These are phyloP conservation scores for Xestia sexstrigata DNA, from an alignment of 2,888 invertebrate species.

Conservation along the genomic window DNA sequence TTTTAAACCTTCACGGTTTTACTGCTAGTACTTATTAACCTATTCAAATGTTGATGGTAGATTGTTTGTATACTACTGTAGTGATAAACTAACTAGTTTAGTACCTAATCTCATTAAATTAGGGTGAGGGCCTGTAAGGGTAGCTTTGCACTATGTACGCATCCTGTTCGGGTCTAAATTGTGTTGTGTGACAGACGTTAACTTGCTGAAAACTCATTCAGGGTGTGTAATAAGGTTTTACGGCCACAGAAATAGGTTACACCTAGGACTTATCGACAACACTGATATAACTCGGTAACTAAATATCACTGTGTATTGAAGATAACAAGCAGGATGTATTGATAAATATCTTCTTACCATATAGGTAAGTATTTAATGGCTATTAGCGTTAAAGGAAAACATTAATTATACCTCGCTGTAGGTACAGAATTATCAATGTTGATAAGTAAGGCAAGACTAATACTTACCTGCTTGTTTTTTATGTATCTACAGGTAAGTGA, in stretches of 20 bases:
- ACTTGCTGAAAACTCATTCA: slow-evolving; percentile 24
- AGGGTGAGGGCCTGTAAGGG: neutral
- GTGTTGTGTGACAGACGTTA: slow-evolving; percentile 23
- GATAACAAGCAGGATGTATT: slow-evolving; percentile 47
- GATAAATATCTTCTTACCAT: slow-evolving; percentile 43
- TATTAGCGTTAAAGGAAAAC: slow-evolving; percentile 32
- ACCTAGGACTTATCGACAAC: slow-evolving; percentile 31
- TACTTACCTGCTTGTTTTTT: slow-evolving; percentile 5
- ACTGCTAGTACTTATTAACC: neutral
- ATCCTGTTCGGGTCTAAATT: slow-evolving; percentile 12
- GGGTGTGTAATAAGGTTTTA: slow-evolving; percentile 15
- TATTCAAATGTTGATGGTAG: neutral
- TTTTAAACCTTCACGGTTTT: neutral
- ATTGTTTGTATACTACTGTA: neutral
- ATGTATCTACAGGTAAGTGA: slow-evolving; percentile 7
- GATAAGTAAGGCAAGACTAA: slow-evolving; percentile 10
- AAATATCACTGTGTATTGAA: slow-evolving; percentile 26
- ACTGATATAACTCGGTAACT: slow-evolving; percentile 36
- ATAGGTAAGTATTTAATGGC: slow-evolving; percentile 30
- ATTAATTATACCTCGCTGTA: slow-evolving; percentile 27
- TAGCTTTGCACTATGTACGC: slow-evolving; percentile 36
- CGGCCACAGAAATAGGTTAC: slow-evolving; percentile 24
- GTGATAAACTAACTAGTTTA: slow-evolving; percentile 12
- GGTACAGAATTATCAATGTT: slow-evolving; percentile 35
- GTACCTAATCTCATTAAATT: slow-evolving; percentile 21